These are phyloP conservation scores for Pseudochromis fuscus DNA, from an alignment of 2,797 vertebrate genomes.

Conservation along the genomic window DNA sequence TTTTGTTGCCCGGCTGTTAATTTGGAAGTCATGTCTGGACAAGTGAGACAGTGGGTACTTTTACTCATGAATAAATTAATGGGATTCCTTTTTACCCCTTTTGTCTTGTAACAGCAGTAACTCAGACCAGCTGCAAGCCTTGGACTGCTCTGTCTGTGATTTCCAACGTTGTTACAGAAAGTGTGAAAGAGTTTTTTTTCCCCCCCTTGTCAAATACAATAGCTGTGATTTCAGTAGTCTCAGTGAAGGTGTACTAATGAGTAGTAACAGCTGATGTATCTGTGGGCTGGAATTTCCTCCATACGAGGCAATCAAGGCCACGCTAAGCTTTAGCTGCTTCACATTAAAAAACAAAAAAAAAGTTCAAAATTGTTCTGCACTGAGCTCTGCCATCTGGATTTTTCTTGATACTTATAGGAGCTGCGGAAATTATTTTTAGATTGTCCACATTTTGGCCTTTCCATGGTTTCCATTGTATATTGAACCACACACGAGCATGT, in stretches of 20 bases:
- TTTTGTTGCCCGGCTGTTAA: background rate
- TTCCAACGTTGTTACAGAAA: background rate
- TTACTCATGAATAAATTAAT: background rate
- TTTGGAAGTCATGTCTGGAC: background rate
- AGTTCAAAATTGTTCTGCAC: background rate
- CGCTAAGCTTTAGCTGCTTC: background rate
- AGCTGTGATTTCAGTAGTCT: conserved; percentile 13
- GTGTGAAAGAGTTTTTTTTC: too few species aligned
- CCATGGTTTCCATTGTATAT: background rate
- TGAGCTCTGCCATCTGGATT: background rate
- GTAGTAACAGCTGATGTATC: background rate
- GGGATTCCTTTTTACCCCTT: background rate
- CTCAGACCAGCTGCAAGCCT: background rate
- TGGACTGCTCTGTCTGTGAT: background rate
- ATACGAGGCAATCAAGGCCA: background rate
- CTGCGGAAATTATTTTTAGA: background rate
- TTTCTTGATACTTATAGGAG: too few species aligned
- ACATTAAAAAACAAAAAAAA: too few species aligned
- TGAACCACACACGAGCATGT: conserved; percentile 1
- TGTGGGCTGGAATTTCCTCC: background rate
- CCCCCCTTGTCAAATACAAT: background rate
- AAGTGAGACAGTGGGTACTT: background rate
- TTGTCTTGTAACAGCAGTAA: background rate
- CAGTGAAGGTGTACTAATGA: conserved; percentile 5
- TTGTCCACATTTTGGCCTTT: background rate